Evolutionary conservation across 2,797 vertebrate genomes (phyloP), one percentile per base, ranked within the genome.

Genomic region (Astyanax mexicanus): DNA sequence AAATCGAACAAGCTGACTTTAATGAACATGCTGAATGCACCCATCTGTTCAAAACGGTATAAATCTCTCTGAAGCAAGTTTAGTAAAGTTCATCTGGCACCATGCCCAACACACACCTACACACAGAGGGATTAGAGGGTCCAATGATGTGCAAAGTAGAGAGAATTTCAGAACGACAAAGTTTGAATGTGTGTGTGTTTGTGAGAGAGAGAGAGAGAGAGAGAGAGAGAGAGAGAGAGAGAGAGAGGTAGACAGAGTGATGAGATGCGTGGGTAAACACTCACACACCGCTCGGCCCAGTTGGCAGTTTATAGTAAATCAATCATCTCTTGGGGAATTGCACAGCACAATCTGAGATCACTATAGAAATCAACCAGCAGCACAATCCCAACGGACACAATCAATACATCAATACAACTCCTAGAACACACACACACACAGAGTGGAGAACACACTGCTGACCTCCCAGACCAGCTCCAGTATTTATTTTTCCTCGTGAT

Each of bases 281-380:
- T 38, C n/a, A 60, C 13, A 52, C 51, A 25, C 10, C 61, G 42
- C 40, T 45, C 10, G 19, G 9, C n/a, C 57, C 35, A 60, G 29
- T 38, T 42, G 37, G 37, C 37, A 42, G 37, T 23, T 42, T 42
- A 42, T 62, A 40, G 37, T 38, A 38, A 60, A 60, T 62, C 60
- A 40, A 62, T 42, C 37, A 23, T 64, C 61, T 64, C 38, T 44
- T 23, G 38, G 40, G 37, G 61, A 64, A 64, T 64, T 44, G 45
- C 38, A 8, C 38, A 65, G 23, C 23, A 29, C 37, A 60, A 38
- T 60, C 40, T 47, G 13, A 27, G 42, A 65, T 45, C 42, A 65
- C 62, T 65, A 29, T n/a, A 45, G 25, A 65, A 27, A 45, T 45
- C 42, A 65, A 45, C 40, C 62, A 29, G 4, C 19, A 62, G 37